These are phyloP conservation scores for Xylota segnis DNA, from an alignment of 2,888 invertebrate species.

Conservation along the genomic window DNA sequence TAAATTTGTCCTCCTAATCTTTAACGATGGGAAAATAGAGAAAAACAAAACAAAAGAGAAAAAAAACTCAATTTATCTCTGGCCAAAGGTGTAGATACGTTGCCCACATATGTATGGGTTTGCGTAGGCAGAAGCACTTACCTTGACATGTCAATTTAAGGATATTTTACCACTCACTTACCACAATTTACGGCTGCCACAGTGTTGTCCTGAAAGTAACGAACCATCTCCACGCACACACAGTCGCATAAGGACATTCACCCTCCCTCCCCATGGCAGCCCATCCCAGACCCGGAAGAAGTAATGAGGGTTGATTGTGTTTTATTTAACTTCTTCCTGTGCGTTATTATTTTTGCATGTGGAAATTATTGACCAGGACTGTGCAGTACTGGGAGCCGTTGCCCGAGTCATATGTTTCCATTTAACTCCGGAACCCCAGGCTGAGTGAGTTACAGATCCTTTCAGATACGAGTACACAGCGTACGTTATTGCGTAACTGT, in stretches of 20 bases:
- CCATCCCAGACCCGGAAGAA: slow-evolving; percentile 21
- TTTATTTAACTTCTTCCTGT: slow-evolving; percentile 55
- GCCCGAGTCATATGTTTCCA: slow-evolving; percentile 51
- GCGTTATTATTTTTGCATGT: slow-evolving; percentile 71
- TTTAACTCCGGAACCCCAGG: slow-evolving; percentile 36
- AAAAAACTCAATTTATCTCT: slow-evolving; percentile 45
- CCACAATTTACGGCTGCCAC: slow-evolving; percentile 73
- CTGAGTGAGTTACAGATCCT: slow-evolving; percentile 43
- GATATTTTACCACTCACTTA: slow-evolving; percentile 77
- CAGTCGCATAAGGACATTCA: not conserved
- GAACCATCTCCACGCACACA: slow-evolving; percentile 70
- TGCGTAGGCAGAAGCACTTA: slow-evolving; percentile 70
- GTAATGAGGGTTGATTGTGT: slow-evolving; percentile 66
- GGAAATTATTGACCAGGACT: slow-evolving; percentile 62
- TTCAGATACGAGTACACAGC: slow-evolving; percentile 4
- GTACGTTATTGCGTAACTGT: slow-evolving; percentile 28
- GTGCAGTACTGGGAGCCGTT: not conserved
- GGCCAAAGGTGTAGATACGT: slow-evolving; percentile 3
- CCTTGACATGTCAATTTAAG: slow-evolving; percentile 75
- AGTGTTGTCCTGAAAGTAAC: slow-evolving; percentile 67
- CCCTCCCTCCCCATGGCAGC: not conserved
- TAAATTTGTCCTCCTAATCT: slow-evolving; percentile 58
- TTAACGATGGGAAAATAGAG: slow-evolving; percentile 33
- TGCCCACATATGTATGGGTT: slow-evolving; percentile 42
- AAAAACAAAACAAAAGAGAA: not conserved